Percentiles rank a stretch among this genome's conserved stretches.
phyloP scores from a whole-genome alignment of 2,797 vertebrate species.

The Prionace glauca region DNA sequence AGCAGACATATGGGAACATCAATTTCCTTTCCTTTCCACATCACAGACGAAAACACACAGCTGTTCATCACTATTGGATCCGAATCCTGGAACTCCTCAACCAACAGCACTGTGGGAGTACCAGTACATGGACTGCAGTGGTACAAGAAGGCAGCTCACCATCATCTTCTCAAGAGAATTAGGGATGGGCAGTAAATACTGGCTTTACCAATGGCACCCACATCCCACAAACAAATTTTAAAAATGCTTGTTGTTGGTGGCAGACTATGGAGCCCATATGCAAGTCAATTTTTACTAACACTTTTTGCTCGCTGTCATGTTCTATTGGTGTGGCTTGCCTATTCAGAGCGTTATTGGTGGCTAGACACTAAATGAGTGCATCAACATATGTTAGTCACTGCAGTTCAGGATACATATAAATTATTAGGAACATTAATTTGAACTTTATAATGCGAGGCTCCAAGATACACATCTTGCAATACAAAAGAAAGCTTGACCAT shows the following conservation, averaged over 20 bases:
- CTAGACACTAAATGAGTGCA: neutral
- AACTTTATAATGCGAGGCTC: neutral
- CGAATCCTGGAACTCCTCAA: neutral
- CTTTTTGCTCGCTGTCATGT: neutral
- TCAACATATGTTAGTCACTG: neutral
- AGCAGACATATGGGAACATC: neutral
- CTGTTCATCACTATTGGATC: neutral
- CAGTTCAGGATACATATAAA: neutral
- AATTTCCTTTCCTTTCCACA: neutral
- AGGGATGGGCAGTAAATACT: too few relatives aligned
- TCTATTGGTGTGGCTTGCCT: neutral
- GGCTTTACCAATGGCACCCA: neutral
- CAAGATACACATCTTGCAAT: neutral
- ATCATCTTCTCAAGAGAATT: too few relatives aligned
- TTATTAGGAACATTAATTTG: neutral
- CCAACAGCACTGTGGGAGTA: neutral
- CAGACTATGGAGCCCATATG: too few relatives aligned
- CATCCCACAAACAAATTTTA: neutral
- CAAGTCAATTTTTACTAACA: neutral
- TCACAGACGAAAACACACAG: neutral
- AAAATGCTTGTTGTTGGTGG: neutral
- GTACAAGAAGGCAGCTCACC: neutral
- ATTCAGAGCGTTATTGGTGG: neutral
- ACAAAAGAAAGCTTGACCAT: neutral
- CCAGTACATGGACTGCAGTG: neutral